A percentile compares a stretch with the other conserved stretches of the same genome.
These are phyloP conservation scores for Tinamus guttatus DNA, from an alignment of 2,113 vertebrate species.

Conservation along the genomic window DNA sequence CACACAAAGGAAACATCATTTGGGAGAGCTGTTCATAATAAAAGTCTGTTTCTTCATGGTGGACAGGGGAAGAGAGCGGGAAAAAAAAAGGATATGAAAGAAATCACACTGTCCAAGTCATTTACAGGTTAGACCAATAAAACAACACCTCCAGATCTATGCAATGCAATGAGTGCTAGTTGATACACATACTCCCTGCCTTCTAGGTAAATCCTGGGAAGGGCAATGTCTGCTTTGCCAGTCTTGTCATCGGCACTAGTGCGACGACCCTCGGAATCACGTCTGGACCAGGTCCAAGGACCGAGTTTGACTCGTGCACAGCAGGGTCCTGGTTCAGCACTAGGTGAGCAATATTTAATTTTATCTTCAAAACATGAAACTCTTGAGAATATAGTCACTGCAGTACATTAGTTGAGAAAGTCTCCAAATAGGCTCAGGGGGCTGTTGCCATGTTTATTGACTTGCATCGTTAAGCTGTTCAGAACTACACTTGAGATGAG, in stretches of 20 bases:
- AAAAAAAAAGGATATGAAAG: not conserved
- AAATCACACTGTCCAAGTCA: not conserved
- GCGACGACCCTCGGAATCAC: not conserved
- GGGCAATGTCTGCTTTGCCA: not conserved
- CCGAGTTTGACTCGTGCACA: rapidly evolving
- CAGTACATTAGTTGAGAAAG: rapidly evolving
- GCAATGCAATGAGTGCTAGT: not conserved
- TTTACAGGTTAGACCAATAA: not conserved
- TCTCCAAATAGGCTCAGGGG: not conserved
- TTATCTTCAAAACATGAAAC: not conserved
- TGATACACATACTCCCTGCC: not conserved
- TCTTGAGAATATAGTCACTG: not conserved
- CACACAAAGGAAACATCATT: not conserved
- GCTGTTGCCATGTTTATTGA: not conserved
- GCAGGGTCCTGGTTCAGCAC: not conserved
- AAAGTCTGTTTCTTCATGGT: not conserved
- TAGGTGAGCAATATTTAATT: not conserved
- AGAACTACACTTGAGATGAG: not conserved
- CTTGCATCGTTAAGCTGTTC: not conserved
- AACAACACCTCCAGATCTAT: not conserved
- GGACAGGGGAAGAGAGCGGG: not conserved
- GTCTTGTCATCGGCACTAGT: rapidly evolving
- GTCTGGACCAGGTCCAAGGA: not conserved
- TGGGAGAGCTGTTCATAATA: not conserved
- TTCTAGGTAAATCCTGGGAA: not conserved